Evolutionary conservation across 2,113 vertebrate species (phyloP), one percentile per base, ranked within the genome.

Genomic region (Seriola quinqueradiata): DNA sequence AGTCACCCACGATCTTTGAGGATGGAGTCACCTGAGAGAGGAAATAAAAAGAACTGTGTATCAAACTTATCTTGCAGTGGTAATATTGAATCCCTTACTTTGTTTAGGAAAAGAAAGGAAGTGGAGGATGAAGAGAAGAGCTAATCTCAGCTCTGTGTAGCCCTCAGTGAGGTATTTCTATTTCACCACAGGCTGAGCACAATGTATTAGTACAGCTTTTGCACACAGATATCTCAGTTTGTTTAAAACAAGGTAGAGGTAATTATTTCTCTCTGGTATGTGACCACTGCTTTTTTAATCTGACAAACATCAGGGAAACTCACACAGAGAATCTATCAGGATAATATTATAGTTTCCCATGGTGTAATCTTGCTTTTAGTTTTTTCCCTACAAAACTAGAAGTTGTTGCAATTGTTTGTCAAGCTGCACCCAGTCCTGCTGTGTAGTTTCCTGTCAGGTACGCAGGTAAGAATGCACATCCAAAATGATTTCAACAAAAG

Each of bases 1-100:
- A 91, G 92, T 99, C 98, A 0, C 98, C 98, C 74, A 99, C 98
- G 1, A 99, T 98, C 95, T 99, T 99, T 0, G 98, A 99, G 13
- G 97, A 96, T 0, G 98, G 98, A 0, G 98, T 99, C 91, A 99
- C 97, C 98, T 96, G 73, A 58, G 66, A 63, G 57, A 14, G 23
- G 46, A 55, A 58, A 12, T 21, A 68, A 32, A 16, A 14, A 50
- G 2, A 25, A 34, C 34, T 19, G 36, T 79, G 63, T 0, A 9
- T 17, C 25, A 63, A 34, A 12, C 34, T 0, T 4, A 52, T 38
- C 40, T n/a, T 1, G 12, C 40, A 38, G 14, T 21, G 3, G 28
- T 5, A 4, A 23, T 50, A 44, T n/a, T 70, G 28, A 64, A 74
- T 5, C 32, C 16, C 1, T 72, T 59, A 23, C 48, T 28, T 61